Evolutionary conservation across 2,113 vertebrate species (phyloP).

Genomic region (Dromaius novaehollandiae): DNA sequence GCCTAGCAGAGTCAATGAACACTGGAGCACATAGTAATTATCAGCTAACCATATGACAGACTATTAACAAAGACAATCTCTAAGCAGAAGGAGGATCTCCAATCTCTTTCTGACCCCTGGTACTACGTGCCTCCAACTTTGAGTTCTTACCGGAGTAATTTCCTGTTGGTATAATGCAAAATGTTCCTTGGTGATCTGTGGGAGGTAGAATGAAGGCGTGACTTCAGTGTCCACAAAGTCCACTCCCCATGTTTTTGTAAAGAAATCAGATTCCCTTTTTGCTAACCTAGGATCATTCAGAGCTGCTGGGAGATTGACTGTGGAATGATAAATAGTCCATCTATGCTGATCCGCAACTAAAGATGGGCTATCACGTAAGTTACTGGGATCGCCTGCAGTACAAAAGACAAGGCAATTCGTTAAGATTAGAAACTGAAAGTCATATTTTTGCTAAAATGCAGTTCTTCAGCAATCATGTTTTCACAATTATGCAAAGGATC

Average conservation of each 20-base stretch:
- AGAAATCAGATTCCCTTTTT: slow-evolving; percentile 98
- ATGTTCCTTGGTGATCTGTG: slow-evolving; percentile 91
- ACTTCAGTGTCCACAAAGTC: slow-evolving; percentile 96
- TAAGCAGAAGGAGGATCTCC: not conserved
- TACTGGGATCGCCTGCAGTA: slow-evolving; percentile 80
- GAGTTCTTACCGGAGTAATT: slow-evolving; percentile 84
- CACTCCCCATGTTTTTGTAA: slow-evolving; percentile 98
- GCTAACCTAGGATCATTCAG: slow-evolving; percentile 96
- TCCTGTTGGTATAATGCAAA: slow-evolving; percentile 91
- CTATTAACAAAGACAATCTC: not conserved
- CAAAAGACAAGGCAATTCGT: slow-evolving; percentile 26
- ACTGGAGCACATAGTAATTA: not conserved
- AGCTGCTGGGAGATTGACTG: slow-evolving; percentile 97
- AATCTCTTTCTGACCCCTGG: not conserved
- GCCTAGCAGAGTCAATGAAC: not conserved
- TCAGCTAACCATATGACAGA: not conserved
- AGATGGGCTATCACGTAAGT: slow-evolving; percentile 88
- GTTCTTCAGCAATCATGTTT: not conserved
- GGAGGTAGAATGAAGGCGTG: slow-evolving; percentile 93
- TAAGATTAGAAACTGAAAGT: not conserved
- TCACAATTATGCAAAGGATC: not conserved
- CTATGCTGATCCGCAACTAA: slow-evolving; percentile 93
- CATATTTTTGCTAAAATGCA: not conserved
- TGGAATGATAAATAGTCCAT: slow-evolving; percentile 98
- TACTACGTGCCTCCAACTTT: rapidly evolving